Base-by-base conservation (phyloP, 2,797 vertebrate genomes). In the Fistularia commersonii region DNA sequence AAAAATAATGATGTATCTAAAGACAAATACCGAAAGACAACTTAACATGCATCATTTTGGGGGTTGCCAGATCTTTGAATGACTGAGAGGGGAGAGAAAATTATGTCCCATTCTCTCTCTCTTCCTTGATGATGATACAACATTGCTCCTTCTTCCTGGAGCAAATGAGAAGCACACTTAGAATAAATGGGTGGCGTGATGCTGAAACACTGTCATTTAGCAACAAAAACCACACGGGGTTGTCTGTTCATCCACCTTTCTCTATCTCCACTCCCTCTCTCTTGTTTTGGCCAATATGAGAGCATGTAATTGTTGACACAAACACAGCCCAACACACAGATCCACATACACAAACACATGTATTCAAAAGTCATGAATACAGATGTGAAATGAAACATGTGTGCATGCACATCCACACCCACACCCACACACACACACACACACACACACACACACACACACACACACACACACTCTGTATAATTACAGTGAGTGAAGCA, bases 401-500 rank as follows among this genome's bases (percentile, higher is more conserved):
- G 23, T 23, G 23, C 23, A 23, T 4, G 23, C 23, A 23, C 23
- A 23, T n/a, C 14, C 3, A 49, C 36, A 41, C 34, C 35, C 14
- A 63, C 32, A 35, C 35, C 59, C 45, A 36, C 51, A 50, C 35
- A 33, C 36, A 45, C 31, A 65, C 15, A 31, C 11, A 51, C 45
- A 33, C 50, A 58, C 12, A 51, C 42, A 34, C 51, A 14, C 13
- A 31, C 37, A 34, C 53, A 52, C 54, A 48, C 39, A n/a, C 8
- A 36, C 44, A 54, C 46, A 55, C 54, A 54, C 62, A 61, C 64
- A 55, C 57, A 54, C 45, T 34, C 80, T 80, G 78, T 86, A 79
- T 90, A 90, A 90, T 88, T 90, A 87, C 77, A 78, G 76, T 62
- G 74, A 76, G 74, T 64, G 77, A 84, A 82, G 81, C 83, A 87